Percentiles rank a stretch among this genome's conserved stretches.
These are phyloP conservation scores for Tetragnatha versicolor DNA, from an alignment of 1,140 invertebrate genomes.

Conservation along the genomic window DNA sequence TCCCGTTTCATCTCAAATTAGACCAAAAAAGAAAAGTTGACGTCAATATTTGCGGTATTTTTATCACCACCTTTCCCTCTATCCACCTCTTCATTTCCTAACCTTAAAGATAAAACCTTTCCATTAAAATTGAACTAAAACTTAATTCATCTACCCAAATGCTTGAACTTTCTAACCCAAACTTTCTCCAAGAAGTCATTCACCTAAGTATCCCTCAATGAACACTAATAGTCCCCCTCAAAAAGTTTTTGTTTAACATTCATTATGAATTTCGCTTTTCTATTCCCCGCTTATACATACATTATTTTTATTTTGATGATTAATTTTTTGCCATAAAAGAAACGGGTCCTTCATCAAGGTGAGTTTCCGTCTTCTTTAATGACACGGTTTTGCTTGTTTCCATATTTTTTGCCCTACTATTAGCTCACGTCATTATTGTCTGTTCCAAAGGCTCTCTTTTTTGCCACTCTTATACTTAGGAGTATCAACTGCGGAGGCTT, in stretches of 20 bases:
- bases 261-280: slow-evolving; percentile 9
- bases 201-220: background rate
- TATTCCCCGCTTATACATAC: background rate
- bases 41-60: no score
- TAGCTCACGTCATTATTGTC: slow-evolving; percentile 13
- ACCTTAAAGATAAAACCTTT: no score
- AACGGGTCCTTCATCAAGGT: slow-evolving; percentile 8
- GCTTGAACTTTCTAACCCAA: no score
- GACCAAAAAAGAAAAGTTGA: no score
- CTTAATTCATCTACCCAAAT: no score
- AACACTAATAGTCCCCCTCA: background rate
- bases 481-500: slow-evolving; percentile 19
- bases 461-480: slow-evolving; percentile 29
- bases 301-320: no score
- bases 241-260: background rate
- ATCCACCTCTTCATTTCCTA: no score
- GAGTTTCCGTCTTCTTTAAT: slow-evolving; percentile 14
- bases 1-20: no score
- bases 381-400: slow-evolving; percentile 13
- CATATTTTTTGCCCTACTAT: slow-evolving; percentile 22
- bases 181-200: no score
- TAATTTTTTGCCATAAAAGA: no score
- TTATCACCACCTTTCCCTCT: no score
- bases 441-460: background rate
- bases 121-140: no score